These are phyloP conservation scores for Ptycholaimellus sp. DNA, from an alignment of 2,888 invertebrate species.

Conservation along the genomic window DNA sequence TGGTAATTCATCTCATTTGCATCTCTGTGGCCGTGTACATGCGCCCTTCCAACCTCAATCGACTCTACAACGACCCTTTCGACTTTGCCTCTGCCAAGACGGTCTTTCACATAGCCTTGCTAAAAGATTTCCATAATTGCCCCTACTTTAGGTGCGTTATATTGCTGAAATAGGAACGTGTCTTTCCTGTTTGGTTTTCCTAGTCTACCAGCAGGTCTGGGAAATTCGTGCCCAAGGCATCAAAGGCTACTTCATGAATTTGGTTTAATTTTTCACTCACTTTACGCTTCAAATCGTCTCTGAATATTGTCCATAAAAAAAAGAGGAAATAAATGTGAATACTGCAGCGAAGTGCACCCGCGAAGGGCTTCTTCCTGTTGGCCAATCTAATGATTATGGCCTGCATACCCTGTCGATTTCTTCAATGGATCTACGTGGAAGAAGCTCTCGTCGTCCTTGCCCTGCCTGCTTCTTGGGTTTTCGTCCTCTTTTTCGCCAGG, in stretches of 20 bases:
- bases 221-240: conserved; percentile 83
- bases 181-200: conserved; percentile 57
- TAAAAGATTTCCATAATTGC: not conserved
- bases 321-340: conserved; percentile 9
- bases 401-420: conserved; percentile 16
- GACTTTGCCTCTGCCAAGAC: not conserved
- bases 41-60: conserved; percentile 45
- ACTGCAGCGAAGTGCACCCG: conserved; percentile 63
- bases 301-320: not conserved
- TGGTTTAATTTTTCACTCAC: conserved; percentile 37
- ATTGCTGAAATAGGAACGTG: conserved; percentile 60
- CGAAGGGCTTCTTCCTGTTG: conserved; percentile 69
- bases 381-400: conserved; percentile 54
- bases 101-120: conserved; percentile 8
- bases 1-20: conserved; percentile 59
- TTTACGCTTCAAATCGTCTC: not conserved
- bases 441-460: conserved; percentile 73
- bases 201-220: conserved; percentile 69
- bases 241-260: conserved; percentile 61
- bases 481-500: conserved; percentile 96
- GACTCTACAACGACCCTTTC: conserved; percentile 25
- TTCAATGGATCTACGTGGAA: conserved; percentile 40
- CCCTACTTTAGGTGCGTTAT: not conserved
- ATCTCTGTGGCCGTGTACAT: conserved; percentile 72
- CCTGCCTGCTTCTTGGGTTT: conserved; percentile 84